phyloP scores from a whole-genome alignment of 2,113 vertebrate species.

The Neotragus pygmaeus region DNA sequence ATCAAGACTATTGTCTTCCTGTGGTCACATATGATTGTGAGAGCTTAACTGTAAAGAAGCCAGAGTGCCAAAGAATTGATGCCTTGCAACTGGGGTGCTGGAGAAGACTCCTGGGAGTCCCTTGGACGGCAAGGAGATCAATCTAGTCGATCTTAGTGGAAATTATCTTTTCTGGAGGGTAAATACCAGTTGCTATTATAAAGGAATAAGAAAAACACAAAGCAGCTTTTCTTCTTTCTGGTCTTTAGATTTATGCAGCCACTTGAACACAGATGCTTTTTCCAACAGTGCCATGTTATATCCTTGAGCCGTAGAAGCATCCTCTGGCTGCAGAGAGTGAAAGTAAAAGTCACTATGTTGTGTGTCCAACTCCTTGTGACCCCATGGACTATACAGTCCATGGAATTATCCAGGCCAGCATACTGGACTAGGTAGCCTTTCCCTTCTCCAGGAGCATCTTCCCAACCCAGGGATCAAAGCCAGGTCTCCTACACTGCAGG shows the following conservation, averaged over 20 bases:
- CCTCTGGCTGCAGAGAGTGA: background rate
- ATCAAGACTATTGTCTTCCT: background rate
- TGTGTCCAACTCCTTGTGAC: background rate
- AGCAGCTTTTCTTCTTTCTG: background rate
- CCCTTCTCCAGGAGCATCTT: background rate
- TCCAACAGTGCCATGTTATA: background rate
- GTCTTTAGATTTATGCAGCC: background rate
- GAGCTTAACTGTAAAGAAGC: background rate
- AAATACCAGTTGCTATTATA: background rate
- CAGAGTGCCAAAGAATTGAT: background rate
- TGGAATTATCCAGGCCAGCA: background rate
- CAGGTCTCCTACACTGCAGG: background rate
- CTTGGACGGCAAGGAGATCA: background rate
- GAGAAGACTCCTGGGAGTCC: background rate
- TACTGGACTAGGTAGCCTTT: background rate
- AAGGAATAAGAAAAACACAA: background rate
- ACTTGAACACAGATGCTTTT: background rate
- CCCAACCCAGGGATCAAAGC: background rate
- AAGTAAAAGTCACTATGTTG: background rate
- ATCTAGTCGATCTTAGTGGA: background rate
- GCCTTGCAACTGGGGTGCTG: background rate
- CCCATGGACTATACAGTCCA: background rate
- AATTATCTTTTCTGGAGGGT: background rate
- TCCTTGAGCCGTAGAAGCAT: background rate
- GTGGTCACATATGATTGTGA: background rate